Evolutionary conservation across 37 sponge, comb jelly and placozoan genomes (phyloP), one percentile per base, ranked within the genome.

Genomic region (Eunapius fragilis): DNA sequence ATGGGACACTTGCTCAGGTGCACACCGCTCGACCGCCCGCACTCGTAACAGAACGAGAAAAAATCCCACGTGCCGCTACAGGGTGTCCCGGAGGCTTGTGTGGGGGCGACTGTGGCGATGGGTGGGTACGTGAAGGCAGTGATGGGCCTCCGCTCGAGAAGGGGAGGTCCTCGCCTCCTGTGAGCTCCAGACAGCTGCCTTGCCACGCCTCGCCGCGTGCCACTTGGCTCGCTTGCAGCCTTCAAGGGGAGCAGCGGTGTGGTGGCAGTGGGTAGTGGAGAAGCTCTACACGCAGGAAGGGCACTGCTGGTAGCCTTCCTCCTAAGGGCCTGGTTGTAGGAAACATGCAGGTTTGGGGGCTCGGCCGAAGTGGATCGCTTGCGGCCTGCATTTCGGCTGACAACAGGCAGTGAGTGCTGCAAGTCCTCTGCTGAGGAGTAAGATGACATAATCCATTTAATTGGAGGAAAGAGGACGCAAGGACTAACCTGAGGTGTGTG

Each of bases 21-120:
- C 25, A 92, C 90, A 31, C 88, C 88, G 26, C 41, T 17, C 31
- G 68, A 72, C n/a, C 91, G 71, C 14, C 93, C 93, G 78, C 93
- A 93, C 67, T 90, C 77, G 76, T 93, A 85, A 67, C 93, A 93
- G 71, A 90, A 93, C 17, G 77, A 89, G 31, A n/a, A 85, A 13
- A 82, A 45, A 36, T 37, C 67, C 88, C 83, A 88, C 47, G 35
- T 25, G 26, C 27, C 35, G 19, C 37, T 30, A 31, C 19, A 30
- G 7, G 68, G 31, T 13, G 81, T 0, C 33, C 33, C 23, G 50
- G 81, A 34, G 19, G 49, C 37, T 77, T 41, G 30, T 7, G 67
- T 3, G 13, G 49, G 23, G 2, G 26, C 58, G 22, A 19, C 1
- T 17, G 58, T 10, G 58, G 58, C 25, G 75, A 36, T 31, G 58